Base-by-base conservation (phyloP, 2,888 invertebrate genomes). In the Nezara viridula region DNA sequence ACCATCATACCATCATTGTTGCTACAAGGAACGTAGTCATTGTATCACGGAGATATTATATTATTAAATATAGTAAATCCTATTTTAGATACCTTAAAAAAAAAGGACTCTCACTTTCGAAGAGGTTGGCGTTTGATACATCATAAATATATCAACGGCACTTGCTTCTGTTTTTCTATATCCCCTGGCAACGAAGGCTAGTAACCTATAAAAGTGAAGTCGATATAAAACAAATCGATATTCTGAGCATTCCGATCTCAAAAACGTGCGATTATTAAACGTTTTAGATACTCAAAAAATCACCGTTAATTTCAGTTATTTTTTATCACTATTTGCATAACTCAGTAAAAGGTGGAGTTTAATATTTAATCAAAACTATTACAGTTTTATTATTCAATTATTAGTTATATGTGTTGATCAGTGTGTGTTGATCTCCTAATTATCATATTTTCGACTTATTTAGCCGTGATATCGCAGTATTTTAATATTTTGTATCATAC, bases 131-230 rank as follows among this genome's bases (percentile, higher is more conserved):
- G 4, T 19, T 60, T 60, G 27, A 27, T 73, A 37, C 19, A 16
- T 73, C 37, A 73, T 73, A 12, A 37, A 73, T 73, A 73, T 9
- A 10, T 7, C 16, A 73, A 37, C 19, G 21, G 4, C 37, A n/a
- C n/a, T 19, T 37, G 9, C 3, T 6, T 37, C 66, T 73, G 32
- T 32, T 73, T 73, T 32, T 2, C 21, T 73, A 6, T 5, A 37
- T 37, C 32, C 37, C 66, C 0, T 73, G 19, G 37, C 66, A 73
- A 73, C 66, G 19, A 0, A 5, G 19, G 32, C 37, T 21, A 73
- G 14, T 73, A 73, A 73, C 66, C 66, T 73, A 73, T 73, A 37
- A 73, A 73, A 73, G 66, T 37, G 66, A 73, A 73, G 66, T 73
- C 66, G 21, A 73, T 73, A 73, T 37, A 37, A 73, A 37, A 73